phyloP scores from a whole-genome alignment of 2,113 vertebrate genomes.

The Centropristis striata region DNA sequence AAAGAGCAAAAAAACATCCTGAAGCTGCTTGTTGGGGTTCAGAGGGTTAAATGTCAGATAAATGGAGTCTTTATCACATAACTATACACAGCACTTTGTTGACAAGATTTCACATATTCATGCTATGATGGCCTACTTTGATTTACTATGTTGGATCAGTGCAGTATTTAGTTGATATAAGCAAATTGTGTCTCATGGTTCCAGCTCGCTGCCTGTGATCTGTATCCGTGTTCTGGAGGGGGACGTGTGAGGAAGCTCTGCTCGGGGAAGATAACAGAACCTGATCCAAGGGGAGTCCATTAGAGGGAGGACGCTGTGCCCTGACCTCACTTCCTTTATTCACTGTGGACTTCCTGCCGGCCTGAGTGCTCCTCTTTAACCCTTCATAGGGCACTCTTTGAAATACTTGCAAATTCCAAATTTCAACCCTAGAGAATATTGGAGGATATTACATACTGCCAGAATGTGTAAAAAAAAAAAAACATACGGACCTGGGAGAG shows the following conservation, averaged over 20 bases:
- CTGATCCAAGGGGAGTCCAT: conserved; percentile 72
- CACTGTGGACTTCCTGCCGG: conserved; percentile 80
- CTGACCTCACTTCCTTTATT: conserved; percentile 83
- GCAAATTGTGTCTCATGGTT: conserved; percentile 9
- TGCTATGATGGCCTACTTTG: neutral
- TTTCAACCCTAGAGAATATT: too few species aligned
- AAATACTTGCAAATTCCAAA: too few species aligned
- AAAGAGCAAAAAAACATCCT: too few species aligned
- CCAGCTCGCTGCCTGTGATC: conserved; percentile 23
- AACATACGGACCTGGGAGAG: too few species aligned
- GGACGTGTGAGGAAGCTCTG: conserved; percentile 76
- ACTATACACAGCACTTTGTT: neutral
- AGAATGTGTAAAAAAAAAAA: too few species aligned
- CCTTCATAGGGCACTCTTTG: too few species aligned
- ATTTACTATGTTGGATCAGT: neutral
- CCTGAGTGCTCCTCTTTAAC: conserved; percentile 59
- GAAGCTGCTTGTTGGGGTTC: too few species aligned
- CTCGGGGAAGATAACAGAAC: conserved; percentile 76
- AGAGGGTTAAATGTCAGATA: too few species aligned
- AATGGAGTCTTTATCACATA: too few species aligned
- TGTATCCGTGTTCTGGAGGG: conserved; percentile 36
- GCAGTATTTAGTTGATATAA: neutral
- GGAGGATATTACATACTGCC: too few species aligned
- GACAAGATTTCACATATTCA: neutral
- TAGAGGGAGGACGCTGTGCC: conserved; percentile 67